A percentile compares a stretch with the other conserved stretches of the same genome.
Evolutionary conservation across 2,888 invertebrate genomes (phyloP).

Genomic region (Caenorhabditis sp.): DNA sequence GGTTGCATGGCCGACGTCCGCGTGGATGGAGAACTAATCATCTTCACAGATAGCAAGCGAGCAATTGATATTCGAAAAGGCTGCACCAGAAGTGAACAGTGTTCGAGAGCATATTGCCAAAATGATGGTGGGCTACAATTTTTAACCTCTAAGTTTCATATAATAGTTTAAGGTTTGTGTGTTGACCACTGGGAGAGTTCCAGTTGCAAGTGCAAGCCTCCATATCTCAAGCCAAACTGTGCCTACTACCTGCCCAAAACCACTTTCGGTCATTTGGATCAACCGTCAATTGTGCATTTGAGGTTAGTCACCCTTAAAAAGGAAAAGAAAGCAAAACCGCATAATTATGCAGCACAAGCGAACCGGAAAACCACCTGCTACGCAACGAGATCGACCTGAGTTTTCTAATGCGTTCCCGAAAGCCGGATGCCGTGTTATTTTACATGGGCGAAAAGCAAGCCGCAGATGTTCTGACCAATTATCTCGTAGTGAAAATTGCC

Average conservation of each 20-base stretch:
- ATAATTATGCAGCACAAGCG: constrained; percentile 51
- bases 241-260: constrained; percentile 67
- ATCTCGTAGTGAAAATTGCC: constrained; percentile 59
- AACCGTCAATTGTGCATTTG: constrained; percentile 59
- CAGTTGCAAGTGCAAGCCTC: constrained; percentile 70
- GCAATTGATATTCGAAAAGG: constrained; percentile 59
- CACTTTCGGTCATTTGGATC: constrained; percentile 72
- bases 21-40: constrained; percentile 56
- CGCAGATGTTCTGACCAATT: constrained; percentile 64
- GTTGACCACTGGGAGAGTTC: constrained; percentile 73
- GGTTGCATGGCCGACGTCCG: constrained; percentile 75
- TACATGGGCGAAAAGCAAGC: constrained; percentile 70
- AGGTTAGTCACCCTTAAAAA: constrained; percentile 24
- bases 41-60: constrained; percentile 54
- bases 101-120: constrained; percentile 67
- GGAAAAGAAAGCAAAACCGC: not conserved
- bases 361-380: constrained; percentile 62
- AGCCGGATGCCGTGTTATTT: constrained; percentile 62
- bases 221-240: constrained; percentile 73
- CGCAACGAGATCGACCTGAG: constrained; percentile 68
- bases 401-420: constrained; percentile 68
- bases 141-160: no score
- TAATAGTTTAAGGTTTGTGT: constrained; percentile 69
- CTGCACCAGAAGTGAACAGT: constrained; percentile 69
- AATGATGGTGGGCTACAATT: constrained; percentile 58